Conservation (phyloP, 2,113 vertebrate species). For the Chelonoidis abingdonii region DNA sequence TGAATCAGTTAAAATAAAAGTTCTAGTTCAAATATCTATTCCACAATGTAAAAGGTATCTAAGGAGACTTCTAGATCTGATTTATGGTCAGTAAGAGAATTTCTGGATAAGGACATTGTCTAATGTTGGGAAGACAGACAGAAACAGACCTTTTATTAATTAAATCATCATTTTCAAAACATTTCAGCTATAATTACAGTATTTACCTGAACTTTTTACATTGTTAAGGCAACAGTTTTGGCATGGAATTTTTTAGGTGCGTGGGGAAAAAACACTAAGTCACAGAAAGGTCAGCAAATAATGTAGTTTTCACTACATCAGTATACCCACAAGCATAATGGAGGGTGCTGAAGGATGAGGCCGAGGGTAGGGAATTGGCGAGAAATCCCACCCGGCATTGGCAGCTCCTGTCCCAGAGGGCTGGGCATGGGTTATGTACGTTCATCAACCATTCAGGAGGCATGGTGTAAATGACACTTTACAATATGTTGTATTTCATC, state of each 20-base stretch:
- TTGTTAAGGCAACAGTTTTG: not conserved
- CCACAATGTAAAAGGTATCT: not conserved
- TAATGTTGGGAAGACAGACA: not conserved
- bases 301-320: not conserved
- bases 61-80: not conserved
- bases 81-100: not conserved
- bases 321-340: not conserved
- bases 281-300: not conserved
- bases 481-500: not conserved
- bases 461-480: not conserved
- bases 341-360: not conserved
- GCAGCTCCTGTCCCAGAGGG: not conserved
- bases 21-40: not conserved
- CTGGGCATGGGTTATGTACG: not conserved
- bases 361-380: not conserved
- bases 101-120: not conserved
- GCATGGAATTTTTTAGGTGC: not conserved
- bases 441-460: not conserved
- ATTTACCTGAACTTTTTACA: not conserved
- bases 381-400: not conserved
- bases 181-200: not conserved
- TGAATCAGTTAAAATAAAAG: conserved; percentile 4
- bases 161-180: not conserved
- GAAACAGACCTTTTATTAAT: not conserved
- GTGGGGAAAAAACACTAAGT: not conserved